phyloP scores from a whole-genome alignment of 2,113 vertebrate species.

The Siniperca chuatsi region DNA sequence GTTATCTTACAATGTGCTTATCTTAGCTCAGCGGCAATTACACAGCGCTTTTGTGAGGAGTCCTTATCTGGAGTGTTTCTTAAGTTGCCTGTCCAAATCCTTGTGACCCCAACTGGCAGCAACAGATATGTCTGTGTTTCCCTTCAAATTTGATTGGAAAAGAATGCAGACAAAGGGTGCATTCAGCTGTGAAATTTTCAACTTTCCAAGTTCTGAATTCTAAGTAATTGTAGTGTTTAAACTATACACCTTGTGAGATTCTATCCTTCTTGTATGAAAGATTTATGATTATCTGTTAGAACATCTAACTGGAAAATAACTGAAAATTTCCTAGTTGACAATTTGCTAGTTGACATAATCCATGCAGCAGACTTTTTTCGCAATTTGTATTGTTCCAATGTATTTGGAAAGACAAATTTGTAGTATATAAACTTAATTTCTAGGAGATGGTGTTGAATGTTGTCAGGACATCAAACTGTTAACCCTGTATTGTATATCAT shows the following conservation, averaged over 20 bases:
- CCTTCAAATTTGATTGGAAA: slow-evolving; percentile 32
- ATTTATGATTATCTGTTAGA: slow-evolving; percentile 3
- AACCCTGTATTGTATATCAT: neutral
- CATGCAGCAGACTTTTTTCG: too few species aligned
- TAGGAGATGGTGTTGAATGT: neutral
- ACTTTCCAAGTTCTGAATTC: slow-evolving; percentile 7
- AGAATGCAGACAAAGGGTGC: slow-evolving; percentile 21
- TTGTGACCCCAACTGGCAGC: slow-evolving; percentile 20
- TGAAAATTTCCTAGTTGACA: too few species aligned
- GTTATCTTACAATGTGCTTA: slow-evolving; percentile 21
- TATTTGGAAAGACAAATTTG: too few species aligned
- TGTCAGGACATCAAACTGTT: neutral
- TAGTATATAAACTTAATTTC: neutral
- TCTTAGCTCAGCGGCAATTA: slow-evolving; percentile 27
- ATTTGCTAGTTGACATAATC: too few species aligned
- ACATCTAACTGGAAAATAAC: neutral
- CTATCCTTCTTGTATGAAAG: slow-evolving; percentile 6
- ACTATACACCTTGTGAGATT: slow-evolving; percentile 7
- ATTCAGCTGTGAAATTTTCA: slow-evolving; percentile 31
- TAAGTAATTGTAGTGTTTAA: slow-evolving; percentile 21
- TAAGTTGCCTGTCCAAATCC: slow-evolving; percentile 6
- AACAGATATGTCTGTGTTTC: neutral
- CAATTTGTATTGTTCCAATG: neutral
- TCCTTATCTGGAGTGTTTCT: slow-evolving; percentile 27
- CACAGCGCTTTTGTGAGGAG: slow-evolving; percentile 9